A percentile compares a stretch with the other conserved stretches of the same genome.
phyloP scores from a whole-genome alignment of 2,888 invertebrate species.

The Phytoseiulus persimilis region DNA sequence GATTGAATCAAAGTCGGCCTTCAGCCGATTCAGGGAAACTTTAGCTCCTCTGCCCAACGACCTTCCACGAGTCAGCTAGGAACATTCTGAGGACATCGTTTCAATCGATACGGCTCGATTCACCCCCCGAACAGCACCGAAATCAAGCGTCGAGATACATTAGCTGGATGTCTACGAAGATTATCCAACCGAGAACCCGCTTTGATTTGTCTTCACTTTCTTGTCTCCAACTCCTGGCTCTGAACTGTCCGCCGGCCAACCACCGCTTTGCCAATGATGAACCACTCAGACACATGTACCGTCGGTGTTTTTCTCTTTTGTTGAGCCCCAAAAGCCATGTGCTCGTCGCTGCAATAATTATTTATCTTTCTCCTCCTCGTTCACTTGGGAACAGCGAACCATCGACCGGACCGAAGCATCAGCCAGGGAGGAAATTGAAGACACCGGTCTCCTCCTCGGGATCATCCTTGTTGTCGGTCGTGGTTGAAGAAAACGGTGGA shows the following conservation, averaged over 20 bases:
- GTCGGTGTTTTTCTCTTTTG: slow-evolving; percentile 5
- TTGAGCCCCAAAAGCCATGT: not conserved
- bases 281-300: not conserved
- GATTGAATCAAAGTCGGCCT: not conserved
- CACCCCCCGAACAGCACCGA: not conserved
- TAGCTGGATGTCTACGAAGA: not conserved
- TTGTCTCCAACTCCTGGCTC: not conserved
- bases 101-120: not conserved
- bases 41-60: too few relatives aligned
- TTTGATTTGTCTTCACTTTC: not conserved
- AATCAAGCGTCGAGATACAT: not conserved
- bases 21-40: too few relatives aligned
- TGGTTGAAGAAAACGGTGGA: not conserved
- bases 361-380: not conserved
- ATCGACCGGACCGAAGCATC: not conserved
- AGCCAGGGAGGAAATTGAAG: not conserved
- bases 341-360: not conserved
- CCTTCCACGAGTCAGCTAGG: too few relatives aligned
- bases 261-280: not conserved
- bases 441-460: not conserved
- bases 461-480: not conserved
- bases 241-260: not conserved
- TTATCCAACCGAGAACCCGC: not conserved
- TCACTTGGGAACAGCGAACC: not conserved
- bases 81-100: too few relatives aligned